phyloP scores from a whole-genome alignment of 2,113 vertebrate species.

The Chaetops frenatus region DNA sequence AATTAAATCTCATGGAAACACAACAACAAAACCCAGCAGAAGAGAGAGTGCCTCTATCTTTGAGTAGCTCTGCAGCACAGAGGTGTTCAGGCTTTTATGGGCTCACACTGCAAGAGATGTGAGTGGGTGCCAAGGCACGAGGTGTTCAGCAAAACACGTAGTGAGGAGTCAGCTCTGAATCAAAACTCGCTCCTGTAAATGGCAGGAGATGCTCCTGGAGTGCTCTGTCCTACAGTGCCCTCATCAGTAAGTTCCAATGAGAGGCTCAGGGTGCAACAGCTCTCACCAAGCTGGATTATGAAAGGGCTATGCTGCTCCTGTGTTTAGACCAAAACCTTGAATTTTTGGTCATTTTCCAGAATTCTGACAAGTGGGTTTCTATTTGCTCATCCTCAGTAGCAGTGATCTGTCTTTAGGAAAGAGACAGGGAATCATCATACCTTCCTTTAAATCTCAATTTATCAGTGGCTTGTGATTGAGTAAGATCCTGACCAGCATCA shows the following conservation, averaged over 20 bases:
- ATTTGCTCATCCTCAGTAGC: neutral
- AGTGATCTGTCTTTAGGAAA: neutral
- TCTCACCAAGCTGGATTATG: neutral
- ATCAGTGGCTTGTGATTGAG: neutral
- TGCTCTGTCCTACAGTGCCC: conserved; percentile 24
- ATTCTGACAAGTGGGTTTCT: neutral
- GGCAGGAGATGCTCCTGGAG: neutral
- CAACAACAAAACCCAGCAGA: neutral
- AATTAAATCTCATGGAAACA: neutral
- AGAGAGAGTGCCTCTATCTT: neutral
- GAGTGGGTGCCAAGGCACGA: neutral
- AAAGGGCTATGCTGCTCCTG: neutral
- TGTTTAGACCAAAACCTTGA: neutral
- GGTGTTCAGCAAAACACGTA: neutral
- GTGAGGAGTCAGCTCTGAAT: neutral
- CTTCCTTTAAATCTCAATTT: neutral
- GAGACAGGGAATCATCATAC: neutral
- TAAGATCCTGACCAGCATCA: neutral
- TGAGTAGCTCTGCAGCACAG: neutral
- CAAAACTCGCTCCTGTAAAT: neutral
- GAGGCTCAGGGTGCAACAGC: neutral
- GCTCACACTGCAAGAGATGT: neutral
- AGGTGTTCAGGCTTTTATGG: neutral
- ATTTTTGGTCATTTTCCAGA: neutral
- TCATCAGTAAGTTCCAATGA: neutral